Evolutionary conservation across 2,113 vertebrate genomes (phyloP), one percentile per base, ranked within the genome.

Genomic region (Sinosuthora webbiana): DNA sequence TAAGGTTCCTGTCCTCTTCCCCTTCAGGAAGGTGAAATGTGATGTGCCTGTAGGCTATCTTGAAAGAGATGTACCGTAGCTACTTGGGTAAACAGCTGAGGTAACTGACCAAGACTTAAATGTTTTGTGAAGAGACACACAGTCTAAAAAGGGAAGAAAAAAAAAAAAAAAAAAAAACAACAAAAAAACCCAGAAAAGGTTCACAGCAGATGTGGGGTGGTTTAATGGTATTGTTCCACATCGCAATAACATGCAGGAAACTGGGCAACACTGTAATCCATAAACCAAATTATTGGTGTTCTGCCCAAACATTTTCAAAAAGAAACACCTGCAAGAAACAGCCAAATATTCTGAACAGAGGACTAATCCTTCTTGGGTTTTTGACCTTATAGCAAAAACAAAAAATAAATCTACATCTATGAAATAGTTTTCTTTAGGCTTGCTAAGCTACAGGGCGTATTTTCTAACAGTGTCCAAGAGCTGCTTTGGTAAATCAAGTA

Each of bases 251-350:
- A 2, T 71, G 73, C 95, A 94, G 92, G 79, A 95, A 95, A 94
- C 93, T 90, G 76, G 88, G 95, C 85, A 92, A 78, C 71, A 60
- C 33, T 70, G 33, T 70, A 52, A 94, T 95, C 83, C 88, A 78
- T 92, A 94, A 96, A 94, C 56, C 76, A 93, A 96, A 93, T 94
- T 87, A 93, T 31, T 90, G 73, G 64, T 96, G 90, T 89, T 92
- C 88, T 93, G 85, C 92, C 85, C 73, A 71, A 95, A 68, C 33
- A 73, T 96, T 95, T 92, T 82, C 84, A 93, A 96, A 84, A 39
- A 52, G 52, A 87, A 95, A 90, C 83, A 95, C 79, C 83, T 93
- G 79, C 59, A 86, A 95, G 52, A 44, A 93, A n/a, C 52, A 94
- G 83, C 64, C 76, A 93, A 64, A 75, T 81, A 78, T 53, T 53